Conservation (phyloP, 2,888 invertebrate species). For the Actias luna region DNA sequence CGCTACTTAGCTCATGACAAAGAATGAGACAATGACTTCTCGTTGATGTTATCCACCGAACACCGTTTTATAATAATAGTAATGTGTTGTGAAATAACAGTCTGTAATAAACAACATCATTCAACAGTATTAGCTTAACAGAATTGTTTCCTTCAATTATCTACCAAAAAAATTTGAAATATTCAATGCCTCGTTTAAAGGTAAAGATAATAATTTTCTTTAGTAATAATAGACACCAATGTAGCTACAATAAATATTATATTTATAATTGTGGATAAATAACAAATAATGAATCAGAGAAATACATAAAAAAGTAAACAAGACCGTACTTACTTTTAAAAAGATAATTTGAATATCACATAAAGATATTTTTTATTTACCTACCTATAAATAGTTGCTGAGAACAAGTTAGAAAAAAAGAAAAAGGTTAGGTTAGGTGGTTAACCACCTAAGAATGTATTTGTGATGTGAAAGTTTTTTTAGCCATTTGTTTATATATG, state of each 20-base stretch:
- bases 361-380: neutral
- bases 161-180: neutral
- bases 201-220: neutral
- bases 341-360: neutral
- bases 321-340: neutral
- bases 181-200: conserved; percentile 4
- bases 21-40: conserved; percentile 14
- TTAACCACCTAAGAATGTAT: no score
- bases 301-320: neutral
- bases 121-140: neutral
- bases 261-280: neutral
- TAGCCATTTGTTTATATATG: neutral
- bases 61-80: neutral
- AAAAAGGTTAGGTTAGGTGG: no score
- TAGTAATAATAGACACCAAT: neutral
- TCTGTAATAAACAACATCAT: neutral
- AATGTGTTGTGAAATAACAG: neutral
- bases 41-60: conserved; percentile 12
- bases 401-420: neutral
- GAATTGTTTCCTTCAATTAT: neutral
- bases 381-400: neutral
- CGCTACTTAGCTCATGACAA: conserved; percentile 12
- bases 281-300: neutral
- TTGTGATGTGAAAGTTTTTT: no score
- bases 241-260: neutral